Evolutionary conservation across 2,888 invertebrate species (phyloP), one percentile per base, ranked within the genome.

Genomic region (Brachynemurus nebulosus): DNA sequence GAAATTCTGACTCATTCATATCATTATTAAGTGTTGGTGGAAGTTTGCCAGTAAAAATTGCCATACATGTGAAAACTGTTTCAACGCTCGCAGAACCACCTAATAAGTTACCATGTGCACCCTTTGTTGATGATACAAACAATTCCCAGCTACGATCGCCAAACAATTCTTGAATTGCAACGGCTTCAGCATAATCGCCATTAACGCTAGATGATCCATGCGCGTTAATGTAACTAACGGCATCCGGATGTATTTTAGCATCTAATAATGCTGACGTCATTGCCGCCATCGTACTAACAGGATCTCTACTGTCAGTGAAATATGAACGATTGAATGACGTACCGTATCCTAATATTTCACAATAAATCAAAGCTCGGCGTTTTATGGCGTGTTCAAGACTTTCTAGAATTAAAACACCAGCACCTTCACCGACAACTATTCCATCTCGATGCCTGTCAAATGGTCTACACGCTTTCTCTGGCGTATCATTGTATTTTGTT

Each of bases 41-140:
- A 45, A 93, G 60, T 17, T 76, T 54, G 6, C 80, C 81, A 50
- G 81, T 71, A 45, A 80, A 66, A 52, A 90, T 80, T 1, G 91
- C 80, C 54, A 91, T 67, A 17, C 89, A 63, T 11, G 93, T 84
- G 58, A 96, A 90, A 3, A 82, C 71, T 7, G 88, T 73, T 68
- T 98, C 98, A 40, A 96, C 74, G 63, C 90, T 89, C 8, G 97
- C 98, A n/a, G 97, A 95, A 30, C 95, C 91, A 4, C 96, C 97
- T 43, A 97, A 66, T 44, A 97, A 70, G 68, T 98, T 97, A 1
- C 98, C 97, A 59, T 91, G 86, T 11, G 93, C 86, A n/a, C 97
- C 96, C 73, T 96, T 97, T 1, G 90, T 91, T 2, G 93, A 93
- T 3, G 88, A 85, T 1, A 96, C 77, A 17, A 70, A 67, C 20